Evolutionary conservation across 2,797 vertebrate species (phyloP).

Genomic region (Furcifer pardalis): DNA sequence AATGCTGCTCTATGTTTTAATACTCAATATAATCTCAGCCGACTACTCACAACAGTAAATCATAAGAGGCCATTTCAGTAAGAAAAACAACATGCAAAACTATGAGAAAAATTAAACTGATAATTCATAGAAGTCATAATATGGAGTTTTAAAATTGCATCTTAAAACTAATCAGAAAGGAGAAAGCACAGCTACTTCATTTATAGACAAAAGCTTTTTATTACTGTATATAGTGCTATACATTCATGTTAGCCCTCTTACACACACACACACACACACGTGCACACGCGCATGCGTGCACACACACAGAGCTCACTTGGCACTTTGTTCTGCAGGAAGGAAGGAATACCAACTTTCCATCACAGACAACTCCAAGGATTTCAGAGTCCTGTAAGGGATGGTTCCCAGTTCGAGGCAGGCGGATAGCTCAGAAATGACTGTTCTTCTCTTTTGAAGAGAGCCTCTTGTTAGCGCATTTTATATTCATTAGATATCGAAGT

Average conservation of each 20-base stretch:
- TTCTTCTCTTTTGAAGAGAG: slow-evolving; percentile 48
- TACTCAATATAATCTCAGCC: slow-evolving; percentile 61
- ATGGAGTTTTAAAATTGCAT: slow-evolving; percentile 51
- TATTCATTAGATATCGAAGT: slow-evolving; percentile 95
- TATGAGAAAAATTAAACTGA: slow-evolving; percentile 72
- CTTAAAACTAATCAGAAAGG: slow-evolving; percentile 57
- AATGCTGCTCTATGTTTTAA: slow-evolving; percentile 55
- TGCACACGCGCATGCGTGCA: neutral
- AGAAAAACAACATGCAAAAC: slow-evolving; percentile 77
- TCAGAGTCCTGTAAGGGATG: slow-evolving; percentile 65
- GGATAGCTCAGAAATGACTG: slow-evolving; percentile 61
- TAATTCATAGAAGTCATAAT: slow-evolving; percentile 49
- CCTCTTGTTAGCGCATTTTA: slow-evolving; percentile 91
- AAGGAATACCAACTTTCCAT: slow-evolving; percentile 56
- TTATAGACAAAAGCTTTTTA: slow-evolving; percentile 59
- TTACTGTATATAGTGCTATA: slow-evolving; percentile 63
- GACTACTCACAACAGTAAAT: slow-evolving; percentile 69
- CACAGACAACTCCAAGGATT: slow-evolving; percentile 60
- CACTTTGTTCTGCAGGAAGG: slow-evolving; percentile 53
- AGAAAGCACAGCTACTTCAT: slow-evolving; percentile 54
- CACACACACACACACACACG: neutral
- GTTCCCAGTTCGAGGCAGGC: slow-evolving; percentile 66
- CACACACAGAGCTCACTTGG: slow-evolving; percentile 44
- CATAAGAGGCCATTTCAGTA: slow-evolving; percentile 68
- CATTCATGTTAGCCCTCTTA: slow-evolving; percentile 51